Evolutionary conservation across 2,113 vertebrate genomes (phyloP).

Genomic region (Pundamilia nyererei): DNA sequence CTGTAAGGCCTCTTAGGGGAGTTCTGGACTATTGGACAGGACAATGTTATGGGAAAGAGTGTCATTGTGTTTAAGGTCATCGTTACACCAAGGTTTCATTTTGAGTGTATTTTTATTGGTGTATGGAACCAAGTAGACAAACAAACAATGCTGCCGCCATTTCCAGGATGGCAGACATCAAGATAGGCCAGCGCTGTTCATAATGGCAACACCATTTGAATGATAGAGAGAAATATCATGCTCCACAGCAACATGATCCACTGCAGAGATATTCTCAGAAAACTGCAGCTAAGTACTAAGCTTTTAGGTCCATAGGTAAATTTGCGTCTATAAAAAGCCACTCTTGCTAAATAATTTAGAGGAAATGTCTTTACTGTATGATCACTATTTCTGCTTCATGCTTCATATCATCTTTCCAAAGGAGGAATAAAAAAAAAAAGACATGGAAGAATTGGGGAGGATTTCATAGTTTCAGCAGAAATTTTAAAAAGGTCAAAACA

Average conservation of each 20-base stretch:
- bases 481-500: neutral
- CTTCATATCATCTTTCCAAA: constrained; percentile 30
- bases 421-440: neutral
- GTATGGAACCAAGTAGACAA: constrained; percentile 43
- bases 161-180: constrained; percentile 46
- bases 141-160: constrained; percentile 44
- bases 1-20: constrained; percentile 69
- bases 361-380: constrained; percentile 54
- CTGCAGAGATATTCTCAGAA: constrained; percentile 22
- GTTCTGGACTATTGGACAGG: constrained; percentile 68
- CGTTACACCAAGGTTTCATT: constrained; percentile 60
- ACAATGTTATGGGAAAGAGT: constrained; percentile 70
- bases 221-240: constrained; percentile 27
- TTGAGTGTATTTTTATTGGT: constrained; percentile 59
- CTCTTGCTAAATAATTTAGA: constrained; percentile 59
- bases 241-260: constrained; percentile 40
- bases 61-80: constrained; percentile 74
- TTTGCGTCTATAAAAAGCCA: constrained; percentile 51
- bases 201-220: constrained; percentile 13
- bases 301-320: constrained; percentile 66
- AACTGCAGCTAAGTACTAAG: constrained; percentile 39
- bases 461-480: neutral
- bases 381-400: constrained; percentile 48
- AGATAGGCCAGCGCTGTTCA: constrained; percentile 9
- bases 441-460: neutral